These are phyloP conservation scores for Stichopus horrens DNA, from an alignment of 53 echinoderm and acorn worm genomes.

Conservation along the genomic window DNA sequence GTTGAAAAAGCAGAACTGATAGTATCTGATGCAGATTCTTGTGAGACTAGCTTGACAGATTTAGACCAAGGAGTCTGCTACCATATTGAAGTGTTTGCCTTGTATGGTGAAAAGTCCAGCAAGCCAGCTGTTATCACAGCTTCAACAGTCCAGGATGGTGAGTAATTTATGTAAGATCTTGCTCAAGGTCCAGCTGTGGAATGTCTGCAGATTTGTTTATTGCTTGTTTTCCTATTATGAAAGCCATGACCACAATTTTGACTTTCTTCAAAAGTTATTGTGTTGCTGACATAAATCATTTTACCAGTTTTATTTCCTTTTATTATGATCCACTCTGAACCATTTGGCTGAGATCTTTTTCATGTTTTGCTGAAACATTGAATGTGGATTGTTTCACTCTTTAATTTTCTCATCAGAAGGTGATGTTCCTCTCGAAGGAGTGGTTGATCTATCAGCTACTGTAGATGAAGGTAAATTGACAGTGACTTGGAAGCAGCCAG, in stretches of 20 bases:
- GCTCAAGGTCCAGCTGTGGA: not conserved
- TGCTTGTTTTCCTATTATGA: too few species aligned
- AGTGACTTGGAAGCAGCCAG: conserved; percentile 20
- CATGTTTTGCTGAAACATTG: too few species aligned
- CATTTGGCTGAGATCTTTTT: too few species aligned
- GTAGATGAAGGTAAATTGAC: not conserved
- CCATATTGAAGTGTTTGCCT: conserved; percentile 53
- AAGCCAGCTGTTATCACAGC: conserved; percentile 33
- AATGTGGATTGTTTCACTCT: not conserved
- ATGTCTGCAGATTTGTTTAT: too few species aligned
- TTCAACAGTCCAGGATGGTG: conserved; percentile 35
- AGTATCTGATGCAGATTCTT: conserved; percentile 49
- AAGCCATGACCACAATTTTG: too few species aligned
- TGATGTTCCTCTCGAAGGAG: not conserved
- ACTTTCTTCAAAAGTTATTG: too few species aligned
- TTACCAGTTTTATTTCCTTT: too few species aligned
- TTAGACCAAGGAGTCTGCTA: conserved; percentile 51
- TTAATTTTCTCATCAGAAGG: not conserved
- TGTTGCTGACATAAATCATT: too few species aligned
- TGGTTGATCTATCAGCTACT: not conserved
- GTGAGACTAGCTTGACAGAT: conserved; percentile 49
- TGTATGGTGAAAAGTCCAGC: conserved; percentile 53
- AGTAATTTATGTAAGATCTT: not conserved
- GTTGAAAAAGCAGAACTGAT: conserved; percentile 32
- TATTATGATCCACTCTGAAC: too few species aligned